Evolutionary conservation across 2,888 invertebrate species (phyloP).

Genomic region (Lymantria dispar): DNA sequence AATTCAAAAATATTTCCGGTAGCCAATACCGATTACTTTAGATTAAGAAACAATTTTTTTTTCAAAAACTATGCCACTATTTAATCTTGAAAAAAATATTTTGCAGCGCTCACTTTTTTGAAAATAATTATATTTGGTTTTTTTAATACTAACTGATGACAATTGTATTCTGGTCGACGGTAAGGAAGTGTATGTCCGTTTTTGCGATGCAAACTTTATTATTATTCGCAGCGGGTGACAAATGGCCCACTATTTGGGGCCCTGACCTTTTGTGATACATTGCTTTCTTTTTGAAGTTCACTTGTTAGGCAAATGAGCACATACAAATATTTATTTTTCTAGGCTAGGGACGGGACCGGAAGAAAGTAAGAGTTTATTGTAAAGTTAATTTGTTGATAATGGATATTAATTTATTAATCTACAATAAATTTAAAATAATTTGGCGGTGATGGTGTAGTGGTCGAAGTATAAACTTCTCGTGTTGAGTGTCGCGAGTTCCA

Average conservation of each 20-base stretch:
- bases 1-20: no score
- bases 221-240: constrained; percentile 54
- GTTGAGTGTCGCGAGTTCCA: no score
- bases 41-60: no score
- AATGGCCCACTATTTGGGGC: constrained; percentile 63
- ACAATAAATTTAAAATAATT: no score
- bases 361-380: background rate
- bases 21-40: no score
- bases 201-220: constrained; percentile 35
- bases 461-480: no score
- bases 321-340: background rate
- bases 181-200: constrained; percentile 35
- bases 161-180: constrained; percentile 27
- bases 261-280: constrained; percentile 49
- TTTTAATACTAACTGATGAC: background rate
- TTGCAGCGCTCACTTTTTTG: background rate
- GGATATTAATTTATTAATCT: no score
- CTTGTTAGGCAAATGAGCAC: constrained; percentile 1
- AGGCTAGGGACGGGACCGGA: background rate
- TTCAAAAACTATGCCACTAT: no score
- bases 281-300: constrained; percentile 51
- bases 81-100: background rate
- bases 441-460: no score
- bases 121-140: background rate
- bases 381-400: background rate